Percentiles rank a stretch among this genome's conserved stretches.
Evolutionary conservation across 2,113 vertebrate genomes (phyloP).

Genomic region (Procapra przewalskii): DNA sequence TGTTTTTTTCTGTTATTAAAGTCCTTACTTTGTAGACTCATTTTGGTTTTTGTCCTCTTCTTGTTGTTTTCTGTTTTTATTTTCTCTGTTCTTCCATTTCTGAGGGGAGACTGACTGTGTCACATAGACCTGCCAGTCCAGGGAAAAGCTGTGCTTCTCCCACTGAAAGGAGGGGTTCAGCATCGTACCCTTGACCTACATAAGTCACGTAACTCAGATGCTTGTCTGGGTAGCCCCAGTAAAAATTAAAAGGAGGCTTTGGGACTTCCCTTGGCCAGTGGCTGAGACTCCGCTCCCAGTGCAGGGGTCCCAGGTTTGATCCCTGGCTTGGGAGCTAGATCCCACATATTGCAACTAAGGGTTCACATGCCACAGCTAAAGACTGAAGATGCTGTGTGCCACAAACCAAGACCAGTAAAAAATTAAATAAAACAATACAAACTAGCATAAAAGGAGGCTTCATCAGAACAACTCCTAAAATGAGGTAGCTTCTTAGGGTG

Average conservation of each 20-base stretch:
- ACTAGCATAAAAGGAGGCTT: not conserved
- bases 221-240: not conserved
- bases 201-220: not conserved
- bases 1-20: slow-evolving; percentile 2
- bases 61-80: not conserved
- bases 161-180: not conserved
- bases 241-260: not conserved
- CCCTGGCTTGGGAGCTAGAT: not conserved
- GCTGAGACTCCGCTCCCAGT: not conserved
- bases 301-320: not conserved
- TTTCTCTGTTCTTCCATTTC: not conserved
- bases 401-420: not conserved
- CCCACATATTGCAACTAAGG: not conserved
- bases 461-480: not conserved
- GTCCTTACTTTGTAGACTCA: not conserved
- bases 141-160: not conserved
- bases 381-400: not conserved
- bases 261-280: not conserved
- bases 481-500: not conserved
- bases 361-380: not conserved
- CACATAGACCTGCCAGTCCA: not conserved
- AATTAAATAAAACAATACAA: not conserved
- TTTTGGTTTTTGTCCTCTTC: not conserved
- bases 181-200: not conserved
- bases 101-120: not conserved